A percentile compares a stretch with the other conserved stretches of the same genome.
These are phyloP conservation scores for Noctilio leporinus DNA, from an alignment of 2,113 vertebrate species.

Conservation along the genomic window DNA sequence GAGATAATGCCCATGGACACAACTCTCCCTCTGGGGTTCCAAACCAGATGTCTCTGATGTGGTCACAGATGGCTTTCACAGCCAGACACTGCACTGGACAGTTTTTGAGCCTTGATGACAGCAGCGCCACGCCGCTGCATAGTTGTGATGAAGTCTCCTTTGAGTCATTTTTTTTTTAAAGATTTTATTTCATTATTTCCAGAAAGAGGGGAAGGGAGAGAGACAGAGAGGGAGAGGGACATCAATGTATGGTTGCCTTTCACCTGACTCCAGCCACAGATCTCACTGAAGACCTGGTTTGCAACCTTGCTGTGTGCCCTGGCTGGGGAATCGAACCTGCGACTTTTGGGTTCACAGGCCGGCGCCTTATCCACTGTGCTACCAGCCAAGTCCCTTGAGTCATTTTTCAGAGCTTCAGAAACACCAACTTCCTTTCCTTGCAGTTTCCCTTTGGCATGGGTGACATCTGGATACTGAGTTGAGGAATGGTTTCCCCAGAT, in stretches of 20 bases:
- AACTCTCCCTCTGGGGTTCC: constrained; percentile 94
- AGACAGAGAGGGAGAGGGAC: too few species aligned
- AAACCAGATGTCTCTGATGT: constrained; percentile 94
- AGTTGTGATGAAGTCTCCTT: constrained; percentile 91
- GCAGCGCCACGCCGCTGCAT: constrained; percentile 95
- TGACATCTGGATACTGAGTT: constrained; percentile 96
- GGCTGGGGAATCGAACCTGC: too few species aligned
- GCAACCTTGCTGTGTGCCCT: too few species aligned
- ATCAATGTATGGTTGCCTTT: too few species aligned
- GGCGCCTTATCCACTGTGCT: too few species aligned
- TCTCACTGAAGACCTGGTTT: too few species aligned
- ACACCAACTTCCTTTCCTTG: constrained; percentile 84
- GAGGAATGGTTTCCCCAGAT: constrained; percentile 99
- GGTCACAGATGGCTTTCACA: constrained; percentile 97
- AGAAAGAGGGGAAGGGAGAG: too few species aligned
- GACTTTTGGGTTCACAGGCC: too few species aligned
- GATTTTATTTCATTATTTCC: too few species aligned
- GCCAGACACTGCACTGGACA: constrained; percentile 99
- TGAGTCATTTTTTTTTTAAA: constrained; percentile 94
- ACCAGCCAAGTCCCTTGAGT: too few species aligned
- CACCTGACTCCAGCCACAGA: too few species aligned
- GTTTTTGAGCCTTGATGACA: constrained; percentile 95
- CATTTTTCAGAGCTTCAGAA: constrained; percentile 91
- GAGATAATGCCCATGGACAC: constrained; percentile 97
- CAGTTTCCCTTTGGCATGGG: constrained; percentile 87